Conservation (phyloP, 2,888 invertebrate species). For the Allygus modestus region DNA sequence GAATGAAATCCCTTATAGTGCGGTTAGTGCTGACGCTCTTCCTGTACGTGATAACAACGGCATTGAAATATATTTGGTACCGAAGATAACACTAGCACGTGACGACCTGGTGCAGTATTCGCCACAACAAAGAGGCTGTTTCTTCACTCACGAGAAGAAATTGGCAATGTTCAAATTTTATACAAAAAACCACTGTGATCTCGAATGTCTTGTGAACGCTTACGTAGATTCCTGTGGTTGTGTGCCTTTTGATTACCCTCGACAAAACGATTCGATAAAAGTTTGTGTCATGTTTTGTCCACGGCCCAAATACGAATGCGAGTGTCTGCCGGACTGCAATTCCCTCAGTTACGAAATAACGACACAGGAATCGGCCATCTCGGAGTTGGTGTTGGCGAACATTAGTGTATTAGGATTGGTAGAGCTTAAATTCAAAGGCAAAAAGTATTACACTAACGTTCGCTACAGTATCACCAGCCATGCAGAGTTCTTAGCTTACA, state of each 20-base stretch:
- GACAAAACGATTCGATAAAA: background rate
- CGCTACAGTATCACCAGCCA: constrained; percentile 20
- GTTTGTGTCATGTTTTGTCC: background rate
- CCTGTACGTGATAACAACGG: background rate
- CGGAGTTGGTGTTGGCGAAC: background rate
- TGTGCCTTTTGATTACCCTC: background rate
- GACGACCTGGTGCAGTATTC: background rate
- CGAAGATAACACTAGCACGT: background rate
- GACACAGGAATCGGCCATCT: background rate
- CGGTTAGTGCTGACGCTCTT: too few species aligned
- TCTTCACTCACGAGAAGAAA: background rate
- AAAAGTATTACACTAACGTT: background rate
- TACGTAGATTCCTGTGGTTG: background rate
- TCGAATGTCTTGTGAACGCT: background rate
- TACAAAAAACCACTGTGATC: background rate
- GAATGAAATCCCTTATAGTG: background rate
- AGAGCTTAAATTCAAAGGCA: background rate
- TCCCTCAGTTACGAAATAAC: background rate
- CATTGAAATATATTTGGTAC: background rate
- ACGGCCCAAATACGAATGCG: background rate
- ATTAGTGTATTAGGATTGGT: background rate
- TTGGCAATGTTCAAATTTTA: constrained; percentile 3
- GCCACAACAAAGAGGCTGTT: background rate
- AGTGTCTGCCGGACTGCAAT: constrained; percentile 12
- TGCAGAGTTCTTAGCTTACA: background rate